phyloP scores from a whole-genome alignment of 2,888 invertebrate species.

The Drosophila quinaria region DNA sequence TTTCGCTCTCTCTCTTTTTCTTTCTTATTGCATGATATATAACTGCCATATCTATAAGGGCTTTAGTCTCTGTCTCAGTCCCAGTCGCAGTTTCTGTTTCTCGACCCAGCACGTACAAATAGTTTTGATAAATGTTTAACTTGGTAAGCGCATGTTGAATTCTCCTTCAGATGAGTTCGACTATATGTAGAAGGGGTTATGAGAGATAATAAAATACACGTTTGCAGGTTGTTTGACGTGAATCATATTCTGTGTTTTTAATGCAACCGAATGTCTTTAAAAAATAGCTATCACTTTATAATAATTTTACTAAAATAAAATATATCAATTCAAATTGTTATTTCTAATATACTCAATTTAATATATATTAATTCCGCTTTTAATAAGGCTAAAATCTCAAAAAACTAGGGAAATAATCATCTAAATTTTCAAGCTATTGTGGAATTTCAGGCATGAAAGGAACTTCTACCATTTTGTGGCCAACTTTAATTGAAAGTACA shows the following conservation, averaged over 20 bases:
- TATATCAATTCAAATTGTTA: background rate
- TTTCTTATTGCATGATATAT: conserved; percentile 22
- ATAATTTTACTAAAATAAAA: background rate
- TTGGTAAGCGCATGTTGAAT: conserved; percentile 55
- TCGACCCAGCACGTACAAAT: conserved; percentile 67
- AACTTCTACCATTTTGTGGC: conserved; percentile 35
- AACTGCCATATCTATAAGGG: conserved; percentile 37
- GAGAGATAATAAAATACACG: conserved; percentile 75
- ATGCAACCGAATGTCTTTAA: background rate
- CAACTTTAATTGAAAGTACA: conserved; percentile 50
- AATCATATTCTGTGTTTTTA: background rate
- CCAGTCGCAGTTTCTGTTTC: conserved; percentile 28
- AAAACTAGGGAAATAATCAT: background rate
- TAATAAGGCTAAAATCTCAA: no score
- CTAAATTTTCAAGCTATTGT: background rate
- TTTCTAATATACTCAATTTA: background rate
- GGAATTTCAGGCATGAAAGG: conserved; percentile 14
- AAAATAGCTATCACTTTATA: background rate
- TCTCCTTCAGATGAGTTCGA: background rate
- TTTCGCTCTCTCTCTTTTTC: conserved; percentile 17
- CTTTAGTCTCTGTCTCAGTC: conserved; percentile 6
- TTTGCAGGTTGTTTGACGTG: conserved; percentile 41
- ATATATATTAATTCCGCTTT: no score
- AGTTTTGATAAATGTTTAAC: conserved; percentile 77
- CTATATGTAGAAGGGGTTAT: conserved; percentile 10